A percentile compares a stretch with the other conserved stretches of the same genome.
Evolutionary conservation across 1,140 invertebrate genomes (phyloP).

Genomic region (Aleiodes sp.): DNA sequence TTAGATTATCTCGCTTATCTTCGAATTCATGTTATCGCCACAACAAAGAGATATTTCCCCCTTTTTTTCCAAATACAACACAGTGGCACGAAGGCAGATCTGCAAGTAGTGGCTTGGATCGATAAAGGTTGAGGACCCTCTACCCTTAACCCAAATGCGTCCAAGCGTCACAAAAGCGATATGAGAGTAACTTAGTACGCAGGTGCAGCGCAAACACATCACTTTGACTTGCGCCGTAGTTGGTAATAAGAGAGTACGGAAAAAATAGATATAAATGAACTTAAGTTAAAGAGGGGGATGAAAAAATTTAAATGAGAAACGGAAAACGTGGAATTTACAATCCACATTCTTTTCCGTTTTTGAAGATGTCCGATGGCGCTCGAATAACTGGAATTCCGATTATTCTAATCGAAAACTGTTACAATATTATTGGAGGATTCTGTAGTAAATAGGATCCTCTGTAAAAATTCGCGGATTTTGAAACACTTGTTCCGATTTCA

Average conservation of each 20-base stretch:
- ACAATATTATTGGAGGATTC: background rate
- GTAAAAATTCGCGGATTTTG: no score
- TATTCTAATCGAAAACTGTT: background rate
- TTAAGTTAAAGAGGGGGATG: background rate
- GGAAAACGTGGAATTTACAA: background rate
- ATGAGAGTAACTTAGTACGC: constrained; percentile 33
- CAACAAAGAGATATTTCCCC: no score
- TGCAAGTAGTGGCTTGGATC: constrained; percentile 24
- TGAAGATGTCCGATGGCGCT: background rate
- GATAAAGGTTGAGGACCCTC: constrained; percentile 39
- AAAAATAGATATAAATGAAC: background rate
- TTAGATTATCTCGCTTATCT: no score
- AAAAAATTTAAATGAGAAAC: background rate
- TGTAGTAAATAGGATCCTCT: no score
- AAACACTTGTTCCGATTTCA: no score
- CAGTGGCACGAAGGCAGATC: background rate
- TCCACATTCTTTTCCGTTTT: background rate
- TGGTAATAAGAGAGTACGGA: background rate
- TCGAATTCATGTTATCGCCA: no score
- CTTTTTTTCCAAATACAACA: background rate
- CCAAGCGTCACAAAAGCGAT: constrained; percentile 35
- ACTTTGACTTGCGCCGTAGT: background rate
- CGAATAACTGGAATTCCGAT: background rate
- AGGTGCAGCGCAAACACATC: constrained; percentile 31
- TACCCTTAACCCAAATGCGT: constrained; percentile 42